Conservation (phyloP, 2,888 invertebrate species). For the Dynastes maya region DNA sequence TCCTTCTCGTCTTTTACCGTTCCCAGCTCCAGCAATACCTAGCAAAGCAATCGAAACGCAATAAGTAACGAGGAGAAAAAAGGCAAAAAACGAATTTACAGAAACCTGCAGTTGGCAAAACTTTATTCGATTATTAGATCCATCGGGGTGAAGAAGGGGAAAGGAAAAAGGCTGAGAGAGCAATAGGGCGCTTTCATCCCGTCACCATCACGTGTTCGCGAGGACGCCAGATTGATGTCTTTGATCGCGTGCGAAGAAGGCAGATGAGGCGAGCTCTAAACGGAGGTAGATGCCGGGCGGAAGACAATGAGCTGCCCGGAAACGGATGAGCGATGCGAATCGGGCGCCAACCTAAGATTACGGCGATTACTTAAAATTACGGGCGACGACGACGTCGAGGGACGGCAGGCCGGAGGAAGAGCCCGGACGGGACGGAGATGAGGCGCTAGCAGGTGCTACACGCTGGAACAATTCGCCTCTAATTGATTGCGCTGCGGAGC, state of each 20-base stretch:
- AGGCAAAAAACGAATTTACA: background rate
- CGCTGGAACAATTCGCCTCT: constrained; percentile 20
- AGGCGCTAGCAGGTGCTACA: constrained; percentile 37
- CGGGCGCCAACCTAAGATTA: constrained; percentile 52
- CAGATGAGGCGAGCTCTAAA: constrained; percentile 54
- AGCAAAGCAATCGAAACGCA: background rate
- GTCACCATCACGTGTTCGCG: constrained; percentile 58
- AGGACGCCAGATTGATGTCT: constrained; percentile 59
- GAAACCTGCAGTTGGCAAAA: background rate
- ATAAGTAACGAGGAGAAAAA: background rate
- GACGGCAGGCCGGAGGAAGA: too few species aligned
- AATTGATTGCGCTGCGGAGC: constrained; percentile 35
- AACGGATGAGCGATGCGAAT: constrained; percentile 57
- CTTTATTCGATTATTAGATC: constrained; percentile 31
- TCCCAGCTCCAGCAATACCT: too few species aligned
- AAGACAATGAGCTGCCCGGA: constrained; percentile 56
- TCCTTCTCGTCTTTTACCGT: too few species aligned
- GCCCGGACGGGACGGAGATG: background rate
- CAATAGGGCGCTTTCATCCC: constrained; percentile 28
- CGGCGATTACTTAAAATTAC: constrained; percentile 55
- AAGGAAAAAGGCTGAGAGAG: background rate
- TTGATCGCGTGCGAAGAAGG: constrained; percentile 60
- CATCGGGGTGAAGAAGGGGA: background rate
- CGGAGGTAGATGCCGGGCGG: constrained; percentile 5
- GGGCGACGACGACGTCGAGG: background rate